Evolutionary conservation across 2,113 vertebrate species (phyloP), one percentile per base, ranked within the genome.

Genomic region (Cisticola juncidis): DNA sequence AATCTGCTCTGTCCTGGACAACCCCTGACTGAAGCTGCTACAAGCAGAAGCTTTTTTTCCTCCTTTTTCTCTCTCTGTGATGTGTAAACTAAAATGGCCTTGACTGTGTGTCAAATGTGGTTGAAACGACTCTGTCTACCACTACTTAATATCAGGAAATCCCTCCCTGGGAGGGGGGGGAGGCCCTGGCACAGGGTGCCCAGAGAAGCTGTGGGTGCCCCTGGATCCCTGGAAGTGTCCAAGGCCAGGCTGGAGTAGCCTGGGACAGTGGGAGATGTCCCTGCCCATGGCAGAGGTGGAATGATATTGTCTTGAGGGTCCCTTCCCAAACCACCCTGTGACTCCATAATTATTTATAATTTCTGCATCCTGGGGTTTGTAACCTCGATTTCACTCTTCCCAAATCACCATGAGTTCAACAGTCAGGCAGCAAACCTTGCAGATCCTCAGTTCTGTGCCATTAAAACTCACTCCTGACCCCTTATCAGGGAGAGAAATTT

Each of bases 101-200:
- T 45, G 35, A 24, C 70, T 77, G 28, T 58, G 25, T 31, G 11
- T 33, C n/a, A 72, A 36, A 38, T 18, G 14, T 1, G 0, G 4
- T 26, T 61, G 25, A 33, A 88, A 83, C 68, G 12, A 5, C 18
- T 36, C 5, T 45, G 15, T 33, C 50, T 62, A 12, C 6, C n/a
- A 69, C n/a, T 20, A 57, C 6, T 65, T 31, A 23, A 29, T 71
- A 71, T n/a, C 45, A 70, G 25, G 21, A 35, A 57, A 73, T 48
- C 33, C 12, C 35, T 56, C 10, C 5, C 18, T 82, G 9, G 0
- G n/a, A 61, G 28, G 29, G 17, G 22, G 38, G 13, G 0, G 0
- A 74, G 69, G 17, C 16, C 9, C 50, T 64, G 74, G n/a, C 29
- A 31, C 26, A 19, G 58, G 22, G 1, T 40, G 20, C 16, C 6